Evolutionary conservation across 2,113 vertebrate species (phyloP), one percentile per base, ranked within the genome.

Genomic region (Nycticryphes semicollaris): DNA sequence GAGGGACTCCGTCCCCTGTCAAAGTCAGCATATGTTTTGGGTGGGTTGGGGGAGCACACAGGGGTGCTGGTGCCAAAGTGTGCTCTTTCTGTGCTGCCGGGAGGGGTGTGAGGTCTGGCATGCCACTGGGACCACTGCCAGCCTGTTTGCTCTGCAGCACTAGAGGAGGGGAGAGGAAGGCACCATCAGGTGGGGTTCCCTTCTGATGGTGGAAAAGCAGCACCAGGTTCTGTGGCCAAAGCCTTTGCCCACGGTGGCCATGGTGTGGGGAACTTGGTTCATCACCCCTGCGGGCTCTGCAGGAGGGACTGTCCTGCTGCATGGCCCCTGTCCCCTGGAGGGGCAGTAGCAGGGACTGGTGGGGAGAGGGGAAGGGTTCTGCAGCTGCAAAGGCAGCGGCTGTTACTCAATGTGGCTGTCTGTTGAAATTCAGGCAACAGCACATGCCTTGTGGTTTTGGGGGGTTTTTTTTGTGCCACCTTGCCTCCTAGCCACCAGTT

Each of bases 71-170:
- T 89, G n/a, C 54, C 30, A 13, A 12, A 31, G 21, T 53, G 31
- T 37, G 64, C 72, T 64, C 10, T 53, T 64, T 57, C 9, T 8
- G 28, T 0, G 1, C 35, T 12, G 37, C 35, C 2, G 1, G 37
- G 45, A 5, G 12, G 16, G 15, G 2, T 48, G 47, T 0, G 7
- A 48, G 18, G 18, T 60, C n/a, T 47, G 0, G 0, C 7, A 2
- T 33, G 62, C 43, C 2, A 3, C 15, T 2, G 2, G 47, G 28
- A 27, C 7, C 7, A 22, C 53, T 0, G 2, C 51, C 43, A 6
- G 3, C 1, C 1, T 28, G 53, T 89, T 51, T 72, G 28, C 76
- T 60, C 23, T 39, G 28, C 33, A 45, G 87, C 37, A 43, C n/a
- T 21, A 30, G 84, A 77, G 48, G 48, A 20, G 69, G 21, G 14